These are phyloP conservation scores for Pagrus major DNA, from an alignment of 2,113 vertebrate species.

Conservation along the genomic window DNA sequence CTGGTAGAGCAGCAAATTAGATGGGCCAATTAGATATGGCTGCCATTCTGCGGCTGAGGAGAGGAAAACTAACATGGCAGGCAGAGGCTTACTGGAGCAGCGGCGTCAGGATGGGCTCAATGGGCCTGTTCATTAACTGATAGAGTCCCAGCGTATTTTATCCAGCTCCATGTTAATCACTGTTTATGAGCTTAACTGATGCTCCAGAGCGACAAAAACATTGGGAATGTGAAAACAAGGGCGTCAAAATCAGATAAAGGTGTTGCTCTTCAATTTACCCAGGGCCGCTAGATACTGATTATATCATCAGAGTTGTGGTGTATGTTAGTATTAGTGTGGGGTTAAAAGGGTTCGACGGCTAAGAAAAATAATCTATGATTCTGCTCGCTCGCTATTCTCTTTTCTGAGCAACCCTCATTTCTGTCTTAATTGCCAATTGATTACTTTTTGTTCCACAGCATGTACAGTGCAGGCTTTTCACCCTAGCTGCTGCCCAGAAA, in stretches of 20 bases:
- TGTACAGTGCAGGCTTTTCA: neutral
- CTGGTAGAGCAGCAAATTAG: conserved; percentile 62
- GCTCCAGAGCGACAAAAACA: conserved; percentile 18
- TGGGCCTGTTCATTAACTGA: conserved; percentile 51
- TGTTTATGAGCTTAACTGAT: conserved; percentile 50
- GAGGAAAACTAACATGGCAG: conserved; percentile 68
- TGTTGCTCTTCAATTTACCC: neutral
- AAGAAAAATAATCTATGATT: neutral
- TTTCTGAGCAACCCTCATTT: neutral
- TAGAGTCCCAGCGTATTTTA: conserved; percentile 48
- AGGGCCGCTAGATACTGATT: neutral
- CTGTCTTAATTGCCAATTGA: neutral
- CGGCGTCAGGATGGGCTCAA: conserved; percentile 40
- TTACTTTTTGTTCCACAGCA: neutral
- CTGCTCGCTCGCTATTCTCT: no score
- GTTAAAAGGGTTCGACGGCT: neutral
- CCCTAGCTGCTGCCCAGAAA: neutral
- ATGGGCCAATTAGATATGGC: conserved; percentile 75
- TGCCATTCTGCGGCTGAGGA: conserved; percentile 61
- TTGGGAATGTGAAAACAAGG: neutral
- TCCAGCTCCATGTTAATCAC: conserved; percentile 35
- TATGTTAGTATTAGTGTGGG: neutral
- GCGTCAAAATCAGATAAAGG: conserved; percentile 17
- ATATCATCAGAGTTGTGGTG: neutral
- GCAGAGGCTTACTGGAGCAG: conserved; percentile 47